Base-by-base conservation (phyloP, 2,797 vertebrate species). In the Dryobates pubescens region DNA sequence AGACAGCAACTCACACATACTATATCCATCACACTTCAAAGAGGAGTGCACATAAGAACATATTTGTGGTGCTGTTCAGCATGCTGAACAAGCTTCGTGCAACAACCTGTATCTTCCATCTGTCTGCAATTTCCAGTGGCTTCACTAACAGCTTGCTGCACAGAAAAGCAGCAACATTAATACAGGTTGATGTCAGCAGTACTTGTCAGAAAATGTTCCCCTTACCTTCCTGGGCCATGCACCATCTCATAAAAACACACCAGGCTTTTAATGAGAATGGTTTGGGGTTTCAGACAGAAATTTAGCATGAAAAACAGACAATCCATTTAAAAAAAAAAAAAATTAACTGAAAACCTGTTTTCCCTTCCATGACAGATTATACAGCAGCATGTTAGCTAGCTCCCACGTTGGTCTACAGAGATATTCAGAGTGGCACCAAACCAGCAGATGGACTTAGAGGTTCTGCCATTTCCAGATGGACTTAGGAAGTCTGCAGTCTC, bases 91-190 rank as follows among this genome's bases (percentile, higher is more conserved):
- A 93, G 75, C 73, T 82, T 94, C 92, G 32, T 92, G 81, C 47
- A 93, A 59, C 78, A 96, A 94, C 75, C 76, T 95, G 92, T 80
- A 91, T 91, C 89, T 96, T 89, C 95, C 92, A 89, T 95, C 94
- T 96, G 92, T 65, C 87, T 92, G 43, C 65, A 93, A 83, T 95
- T 96, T 93, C 75, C 79, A 93, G 87, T 79, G 82, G 29, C 75
- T 96, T 72, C 57, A 76, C 89, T 63, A 57, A 70, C 73, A 93
- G 73, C 80, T 93, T 64, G 32, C 80, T 93, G 79, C 82, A 80
- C 77, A 68, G 92, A 89, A 94, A 96, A 56, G 20, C 65, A 94
- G 83, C 85, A 84, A 38, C 71, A 59, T 56, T 79, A 88, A 73
- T 69, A 65, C 34, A 73, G 73, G 67, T 81, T 88, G 91, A 49